Evolutionary conservation across 2,113 vertebrate genomes (phyloP).

Genomic region (Eudyptes chrysolophus): DNA sequence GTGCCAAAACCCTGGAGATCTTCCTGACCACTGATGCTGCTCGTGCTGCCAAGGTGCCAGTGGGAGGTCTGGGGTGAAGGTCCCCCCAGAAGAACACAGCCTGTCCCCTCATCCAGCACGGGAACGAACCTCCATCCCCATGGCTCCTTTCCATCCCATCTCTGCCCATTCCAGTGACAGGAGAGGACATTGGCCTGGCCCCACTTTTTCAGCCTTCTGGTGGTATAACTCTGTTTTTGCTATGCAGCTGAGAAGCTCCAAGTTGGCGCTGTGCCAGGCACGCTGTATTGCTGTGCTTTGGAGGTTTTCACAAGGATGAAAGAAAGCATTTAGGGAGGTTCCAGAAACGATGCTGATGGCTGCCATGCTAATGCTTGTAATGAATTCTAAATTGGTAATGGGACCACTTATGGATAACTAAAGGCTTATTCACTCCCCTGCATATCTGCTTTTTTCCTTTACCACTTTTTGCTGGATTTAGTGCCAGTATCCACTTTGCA

Average conservation of each 20-base stretch:
- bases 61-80: not conserved
- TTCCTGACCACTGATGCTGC: not conserved
- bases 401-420: constrained; percentile 65
- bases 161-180: not conserved
- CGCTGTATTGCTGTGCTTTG: constrained; percentile 48
- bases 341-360: constrained; percentile 58
- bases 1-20: constrained; percentile 13
- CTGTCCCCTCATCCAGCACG: not conserved
- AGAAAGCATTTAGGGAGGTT: constrained; percentile 64
- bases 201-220: not conserved
- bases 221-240: not conserved
- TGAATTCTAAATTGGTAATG: constrained; percentile 68
- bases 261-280: not conserved
- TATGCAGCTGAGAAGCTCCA: constrained; percentile 39
- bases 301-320: constrained; percentile 56
- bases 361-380: constrained; percentile 68
- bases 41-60: not conserved
- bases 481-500: not conserved
- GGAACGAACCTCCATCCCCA: not conserved
- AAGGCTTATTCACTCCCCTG: constrained; percentile 57
- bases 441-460: constrained; percentile 28
- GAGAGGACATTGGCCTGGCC: not conserved
- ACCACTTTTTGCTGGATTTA: constrained; percentile 33
- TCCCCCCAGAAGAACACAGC: not conserved
- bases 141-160: not conserved